A percentile compares a stretch with the other conserved stretches of the same genome.
Evolutionary conservation across 2,797 vertebrate genomes (phyloP).

Genomic region (Falco rusticolus): DNA sequence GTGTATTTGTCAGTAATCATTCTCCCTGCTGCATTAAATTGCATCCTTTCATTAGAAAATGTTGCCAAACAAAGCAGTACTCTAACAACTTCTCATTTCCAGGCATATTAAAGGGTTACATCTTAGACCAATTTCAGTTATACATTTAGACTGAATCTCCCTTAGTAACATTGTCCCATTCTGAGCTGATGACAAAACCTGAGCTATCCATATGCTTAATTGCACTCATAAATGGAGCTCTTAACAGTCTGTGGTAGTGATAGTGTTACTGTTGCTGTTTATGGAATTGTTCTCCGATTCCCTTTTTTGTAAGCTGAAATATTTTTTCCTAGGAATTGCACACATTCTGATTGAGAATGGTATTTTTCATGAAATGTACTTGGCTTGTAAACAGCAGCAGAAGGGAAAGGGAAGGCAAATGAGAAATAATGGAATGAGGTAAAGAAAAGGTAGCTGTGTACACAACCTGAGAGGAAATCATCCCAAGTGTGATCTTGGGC

Average conservation of each 20-base stretch:
- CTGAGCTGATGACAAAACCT: constrained; percentile 47
- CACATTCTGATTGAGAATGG: not conserved
- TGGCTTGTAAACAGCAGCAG: constrained; percentile 32
- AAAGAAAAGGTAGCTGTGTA: not conserved
- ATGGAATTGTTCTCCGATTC: constrained; percentile 56
- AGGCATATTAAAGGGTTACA: constrained; percentile 16
- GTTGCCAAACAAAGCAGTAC: constrained; percentile 20
- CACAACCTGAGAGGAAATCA: not conserved
- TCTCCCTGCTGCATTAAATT: not conserved
- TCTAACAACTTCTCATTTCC: constrained; percentile 29
- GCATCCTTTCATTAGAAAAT: not conserved
- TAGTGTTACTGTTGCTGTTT: constrained; percentile 50
- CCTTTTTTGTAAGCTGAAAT: constrained; percentile 25
- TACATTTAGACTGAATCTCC: constrained; percentile 56
- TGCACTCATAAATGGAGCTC: constrained; percentile 58
- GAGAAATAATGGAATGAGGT: not conserved
- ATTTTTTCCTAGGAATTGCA: constrained; percentile 13
- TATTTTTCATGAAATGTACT: not conserved
- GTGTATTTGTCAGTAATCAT: not conserved
- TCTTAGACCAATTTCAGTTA: constrained; percentile 50
- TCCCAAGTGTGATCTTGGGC: not conserved
- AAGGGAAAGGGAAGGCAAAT: not conserved
- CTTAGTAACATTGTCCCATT: constrained; percentile 26
- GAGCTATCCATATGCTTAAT: constrained; percentile 70
- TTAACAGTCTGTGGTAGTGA: constrained; percentile 37